Base-by-base conservation (phyloP, 1,140 invertebrate species). In the Heliothis virescens region DNA sequence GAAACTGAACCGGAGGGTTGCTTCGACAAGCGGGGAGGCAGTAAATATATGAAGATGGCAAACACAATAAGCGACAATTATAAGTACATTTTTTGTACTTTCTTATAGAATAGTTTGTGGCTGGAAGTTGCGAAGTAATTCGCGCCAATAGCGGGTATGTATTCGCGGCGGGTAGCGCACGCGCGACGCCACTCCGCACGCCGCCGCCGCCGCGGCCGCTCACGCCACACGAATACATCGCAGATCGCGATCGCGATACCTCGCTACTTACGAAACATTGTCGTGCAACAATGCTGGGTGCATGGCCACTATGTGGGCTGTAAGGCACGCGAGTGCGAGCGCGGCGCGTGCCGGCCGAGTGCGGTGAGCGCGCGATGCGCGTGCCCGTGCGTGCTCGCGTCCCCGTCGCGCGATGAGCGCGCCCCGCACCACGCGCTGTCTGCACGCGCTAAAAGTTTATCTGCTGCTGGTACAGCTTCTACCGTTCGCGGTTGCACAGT, bases 161-260 rank as follows among this genome's bases (percentile, higher is more conserved):
- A 60, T 84, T 81, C 81, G 83, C 71, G 67, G 81, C 77, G 79
- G 80, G 86, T 82, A 87, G 93, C 93, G 93, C 93, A 94, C 84
- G 93, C 93, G 93, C 93, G 93, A 87, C 90, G 89, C 50, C 93
- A 94, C 86, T 93, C 86, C 86, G 87, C 80, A 82, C 81, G 86
- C 78, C 87, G 88, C 86, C 63, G 86, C 83, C 87, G 91, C 82
- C 85, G 85, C 87, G 90, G 87, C 80, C 87, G 89, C 91, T 89
- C 89, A 86, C 83, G 89, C 87, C 82, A 75, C 77, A 13, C 29
- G 62, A 72, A 74, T 78, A 75, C 72, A 53, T 52, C 82, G 79
- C 60, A 81, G 80, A 88, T 85, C 83, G 83, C 85, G 82, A 83
- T 82, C 84, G 86, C 83, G 85, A 87, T 85, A 85, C 57, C 53